Conservation (phyloP, 2,113 vertebrate species). For the Alethe diademata region DNA sequence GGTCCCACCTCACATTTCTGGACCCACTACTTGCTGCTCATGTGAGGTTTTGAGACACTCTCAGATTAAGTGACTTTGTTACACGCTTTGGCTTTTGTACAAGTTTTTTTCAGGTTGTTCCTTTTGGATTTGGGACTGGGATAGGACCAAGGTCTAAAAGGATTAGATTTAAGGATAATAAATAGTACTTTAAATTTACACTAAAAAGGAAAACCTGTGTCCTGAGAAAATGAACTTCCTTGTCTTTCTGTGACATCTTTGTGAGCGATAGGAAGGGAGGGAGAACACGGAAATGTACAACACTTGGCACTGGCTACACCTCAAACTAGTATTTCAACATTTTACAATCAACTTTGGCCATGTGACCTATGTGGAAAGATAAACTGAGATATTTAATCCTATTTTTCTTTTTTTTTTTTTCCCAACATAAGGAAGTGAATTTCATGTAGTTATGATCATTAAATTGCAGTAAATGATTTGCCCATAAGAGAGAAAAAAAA, state of each 20-base stretch:
- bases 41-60: neutral
- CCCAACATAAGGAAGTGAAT: conserved; percentile 33
- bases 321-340: conserved; percentile 71
- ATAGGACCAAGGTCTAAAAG: neutral
- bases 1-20: neutral
- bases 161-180: conserved; percentile 6
- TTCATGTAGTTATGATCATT: conserved; percentile 15
- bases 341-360: conserved; percentile 46
- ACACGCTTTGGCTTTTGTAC: neutral
- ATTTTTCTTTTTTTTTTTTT: conserved; percentile 7
- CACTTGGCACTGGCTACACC: conserved; percentile 45
- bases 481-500: neutral
- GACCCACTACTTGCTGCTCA: accelerated
- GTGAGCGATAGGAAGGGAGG: neutral
- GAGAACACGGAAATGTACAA: conserved; percentile 52
- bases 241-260: conserved; percentile 26
- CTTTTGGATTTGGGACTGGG: neutral
- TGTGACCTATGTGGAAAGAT: conserved; percentile 58
- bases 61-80: neutral
- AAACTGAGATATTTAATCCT: conserved; percentile 62
- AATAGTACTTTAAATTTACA: neutral
- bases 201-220: neutral
- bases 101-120: neutral
- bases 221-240: conserved; percentile 47
- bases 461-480: conserved; percentile 26